Evolutionary conservation across 2,888 invertebrate species (phyloP).

Genomic region (Lobophora halterata): DNA sequence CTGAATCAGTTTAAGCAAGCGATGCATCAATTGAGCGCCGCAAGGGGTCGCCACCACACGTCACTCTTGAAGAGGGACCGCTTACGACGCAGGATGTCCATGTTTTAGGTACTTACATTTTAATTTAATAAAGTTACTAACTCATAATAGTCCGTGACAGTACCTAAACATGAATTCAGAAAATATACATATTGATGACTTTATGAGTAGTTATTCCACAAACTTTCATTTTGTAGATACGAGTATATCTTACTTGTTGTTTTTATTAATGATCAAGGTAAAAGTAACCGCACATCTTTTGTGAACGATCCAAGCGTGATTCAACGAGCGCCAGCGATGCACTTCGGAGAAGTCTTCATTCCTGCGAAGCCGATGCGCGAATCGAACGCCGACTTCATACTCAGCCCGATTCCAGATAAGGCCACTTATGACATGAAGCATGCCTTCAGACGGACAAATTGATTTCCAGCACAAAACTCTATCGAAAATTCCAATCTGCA

Average conservation of each 20-base stretch:
- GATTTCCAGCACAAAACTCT: constrained; percentile 60
- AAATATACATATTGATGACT: too few species aligned
- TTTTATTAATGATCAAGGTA: too few species aligned
- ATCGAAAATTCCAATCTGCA: constrained; percentile 49
- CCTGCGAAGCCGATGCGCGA: constrained; percentile 62
- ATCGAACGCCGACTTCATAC: constrained; percentile 59
- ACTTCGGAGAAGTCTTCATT: constrained; percentile 68
- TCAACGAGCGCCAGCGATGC: constrained; percentile 47
- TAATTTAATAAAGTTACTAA: too few species aligned
- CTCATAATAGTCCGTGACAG: too few species aligned
- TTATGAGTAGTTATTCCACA: too few species aligned
- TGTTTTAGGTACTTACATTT: constrained; percentile 35
- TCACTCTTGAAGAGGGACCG: constrained; percentile 47
- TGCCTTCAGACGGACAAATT: constrained; percentile 75
- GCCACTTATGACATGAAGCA: constrained; percentile 71
- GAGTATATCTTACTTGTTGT: too few species aligned
- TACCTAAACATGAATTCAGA: too few species aligned
- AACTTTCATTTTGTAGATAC: too few species aligned
- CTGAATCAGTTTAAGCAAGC: constrained; percentile 53
- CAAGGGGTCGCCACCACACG: constrained; percentile 64
- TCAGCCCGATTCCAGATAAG: constrained; percentile 65
- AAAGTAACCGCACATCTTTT: constrained; percentile 6
- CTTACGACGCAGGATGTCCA: constrained; percentile 44
- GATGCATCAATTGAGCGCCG: constrained; percentile 74
- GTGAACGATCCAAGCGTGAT: constrained; percentile 32